Conservation (phyloP, 2,888 invertebrate species). For the Polietes domitor region DNA sequence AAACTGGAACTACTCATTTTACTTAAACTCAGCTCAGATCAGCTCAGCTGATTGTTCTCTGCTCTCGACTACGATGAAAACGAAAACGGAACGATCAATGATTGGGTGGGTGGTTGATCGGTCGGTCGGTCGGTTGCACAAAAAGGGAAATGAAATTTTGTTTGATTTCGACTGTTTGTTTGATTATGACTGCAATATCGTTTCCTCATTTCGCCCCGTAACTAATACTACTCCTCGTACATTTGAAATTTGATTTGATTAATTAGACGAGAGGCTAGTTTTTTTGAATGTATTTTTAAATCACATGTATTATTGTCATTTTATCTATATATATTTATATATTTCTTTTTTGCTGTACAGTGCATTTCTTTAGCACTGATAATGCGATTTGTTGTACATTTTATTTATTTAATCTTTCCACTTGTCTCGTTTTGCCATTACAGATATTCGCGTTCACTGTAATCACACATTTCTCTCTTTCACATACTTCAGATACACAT, state of each 20-base stretch:
- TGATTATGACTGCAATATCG: not conserved
- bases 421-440: slow-evolving; percentile 29
- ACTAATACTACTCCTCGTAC: not conserved
- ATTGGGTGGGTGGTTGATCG: not conserved
- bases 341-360: not conserved
- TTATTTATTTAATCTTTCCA: slow-evolving; percentile 36
- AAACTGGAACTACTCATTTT: slow-evolving; percentile 5
- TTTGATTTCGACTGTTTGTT: not conserved
- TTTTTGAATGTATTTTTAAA: not conserved
- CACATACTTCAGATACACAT: slow-evolving; percentile 56
- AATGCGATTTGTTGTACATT: not conserved
- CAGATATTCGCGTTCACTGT: too few species aligned
- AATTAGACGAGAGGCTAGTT: not conserved
- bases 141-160: slow-evolving; percentile 6
- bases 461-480: slow-evolving; percentile 35
- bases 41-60: not conserved
- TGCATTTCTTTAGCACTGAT: slow-evolving; percentile 20
- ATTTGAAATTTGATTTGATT: slow-evolving; percentile 22
- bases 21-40: slow-evolving; percentile 5
- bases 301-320: not conserved
- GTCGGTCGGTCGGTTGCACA: not conserved
- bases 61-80: not conserved
- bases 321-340: not conserved
- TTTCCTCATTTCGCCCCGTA: not conserved
- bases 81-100: not conserved